These are phyloP conservation scores for Porites rus DNA, from an alignment of 92 coral and sea anemone genomes.

Conservation along the genomic window DNA sequence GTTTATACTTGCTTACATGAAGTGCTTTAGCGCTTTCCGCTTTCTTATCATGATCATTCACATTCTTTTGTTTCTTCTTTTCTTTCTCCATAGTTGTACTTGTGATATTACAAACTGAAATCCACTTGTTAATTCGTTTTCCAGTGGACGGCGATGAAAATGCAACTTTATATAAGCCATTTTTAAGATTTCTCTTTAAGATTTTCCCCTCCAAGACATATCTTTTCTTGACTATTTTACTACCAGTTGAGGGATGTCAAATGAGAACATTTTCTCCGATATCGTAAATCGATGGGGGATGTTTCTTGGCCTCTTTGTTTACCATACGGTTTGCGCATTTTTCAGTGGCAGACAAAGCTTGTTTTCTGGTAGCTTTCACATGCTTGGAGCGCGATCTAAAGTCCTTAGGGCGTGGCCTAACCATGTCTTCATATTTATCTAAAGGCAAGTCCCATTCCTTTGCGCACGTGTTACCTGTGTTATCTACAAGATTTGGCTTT, in stretches of 20 bases:
- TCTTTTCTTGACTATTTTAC: conserved; percentile 30
- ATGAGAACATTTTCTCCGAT: conserved; percentile 39
- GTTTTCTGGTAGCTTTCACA: conserved; percentile 2
- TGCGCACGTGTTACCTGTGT: conserved; percentile 1
- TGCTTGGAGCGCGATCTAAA: conserved; percentile 22
- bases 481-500: conserved; percentile 16
- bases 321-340: conserved; percentile 43
- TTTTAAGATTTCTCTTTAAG: conserved; percentile 23
- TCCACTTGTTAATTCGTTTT: background rate
- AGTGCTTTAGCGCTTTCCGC: background rate
- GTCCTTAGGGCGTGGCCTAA: conserved; percentile 33
- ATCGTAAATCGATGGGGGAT: conserved; percentile 44
- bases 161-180: background rate
- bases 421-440: conserved; percentile 23
- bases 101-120: background rate
- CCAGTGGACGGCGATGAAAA: background rate
- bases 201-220: conserved; percentile 19
- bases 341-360: conserved; percentile 30
- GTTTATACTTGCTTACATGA: conserved; percentile 37
- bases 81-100: conserved; percentile 7
- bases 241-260: conserved; percentile 33
- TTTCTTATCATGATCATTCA: background rate
- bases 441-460: conserved; percentile 31
- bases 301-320: conserved; percentile 28
- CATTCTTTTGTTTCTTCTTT: conserved; percentile 2